Evolutionary conservation across 2,797 vertebrate genomes (phyloP), one percentile per base, ranked within the genome.

Genomic region (Novumbra hubbsi): DNA sequence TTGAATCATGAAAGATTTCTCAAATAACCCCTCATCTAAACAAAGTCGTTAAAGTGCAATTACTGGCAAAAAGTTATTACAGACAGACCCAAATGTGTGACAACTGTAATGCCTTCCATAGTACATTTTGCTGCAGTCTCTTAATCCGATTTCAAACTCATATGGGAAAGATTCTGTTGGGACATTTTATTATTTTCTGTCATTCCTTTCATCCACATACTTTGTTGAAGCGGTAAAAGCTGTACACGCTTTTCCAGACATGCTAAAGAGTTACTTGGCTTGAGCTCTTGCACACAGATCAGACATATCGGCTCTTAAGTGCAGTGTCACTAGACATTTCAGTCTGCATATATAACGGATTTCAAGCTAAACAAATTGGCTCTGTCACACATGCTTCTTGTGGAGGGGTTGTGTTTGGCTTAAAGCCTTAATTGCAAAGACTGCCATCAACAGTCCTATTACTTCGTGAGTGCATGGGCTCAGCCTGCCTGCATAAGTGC

Each of bases 111-210:
- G 34, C 34, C 2, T 67, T 21, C 71, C 41, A 41, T 30, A 24
- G n/a, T 76, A 83, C 77, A 90, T 91, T 87, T 73, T 79, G 76
- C 86, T 79, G 68, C 81, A 64, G 84, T 83, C 83, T 80, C 81
- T 83, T 78, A 83, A 85, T 88, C 87, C 85, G 85, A 89, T 87
- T 82, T 85, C 81, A 81, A 75, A 81, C 81, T 86, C 86, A 84
- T 78, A 81, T 71, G 72, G 80, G 85, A 81, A 79, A 81, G 72
- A 87, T 87, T 73, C 72, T 79, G 83, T 83, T 79, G 45, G 60
- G 80, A 69, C 74, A 78, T 76, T 60, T 0, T 16, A 80, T 85
- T 75, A 75, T 86, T 75, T 78, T 32, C 1, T 19, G 3, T 52
- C 30, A 11, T 21, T 24, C 21, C 11, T 1, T 24, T 21, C 24